phyloP scores from a whole-genome alignment of 2,888 invertebrate species.

The Lumbricus terrestris region DNA sequence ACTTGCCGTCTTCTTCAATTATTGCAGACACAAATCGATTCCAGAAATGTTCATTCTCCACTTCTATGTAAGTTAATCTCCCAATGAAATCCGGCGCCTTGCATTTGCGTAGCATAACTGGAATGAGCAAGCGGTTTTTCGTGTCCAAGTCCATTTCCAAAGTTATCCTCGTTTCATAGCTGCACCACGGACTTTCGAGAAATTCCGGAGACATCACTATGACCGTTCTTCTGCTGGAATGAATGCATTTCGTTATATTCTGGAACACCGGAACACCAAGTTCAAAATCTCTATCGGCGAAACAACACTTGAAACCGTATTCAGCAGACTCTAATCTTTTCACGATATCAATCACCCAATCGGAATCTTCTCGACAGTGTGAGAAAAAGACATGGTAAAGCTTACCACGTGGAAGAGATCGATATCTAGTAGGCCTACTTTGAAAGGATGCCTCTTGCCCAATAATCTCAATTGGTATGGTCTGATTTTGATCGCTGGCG shows the following conservation, averaged over 20 bases:
- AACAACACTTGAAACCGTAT: not conserved
- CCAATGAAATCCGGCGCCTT: not conserved
- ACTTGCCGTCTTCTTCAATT: no score
- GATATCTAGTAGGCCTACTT: not conserved
- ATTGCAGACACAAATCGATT: not conserved
- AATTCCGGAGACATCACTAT: not conserved
- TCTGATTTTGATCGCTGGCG: no score
- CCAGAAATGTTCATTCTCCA: not conserved
- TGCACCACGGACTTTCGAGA: not conserved
- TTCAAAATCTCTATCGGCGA: conserved; percentile 4
- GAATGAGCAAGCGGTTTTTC: not conserved
- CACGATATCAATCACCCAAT: not conserved
- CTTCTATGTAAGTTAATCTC: not conserved
- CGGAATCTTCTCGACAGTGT: not conserved
- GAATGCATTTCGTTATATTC: not conserved
- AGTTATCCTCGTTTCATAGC: not conserved
- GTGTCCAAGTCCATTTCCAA: not conserved
- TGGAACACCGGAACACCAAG: not conserved
- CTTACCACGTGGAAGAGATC: not conserved
- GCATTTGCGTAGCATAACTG: not conserved
- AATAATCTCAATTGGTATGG: no score
- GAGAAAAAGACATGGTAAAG: not conserved
- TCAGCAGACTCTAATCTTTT: not conserved
- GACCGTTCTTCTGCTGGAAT: not conserved
- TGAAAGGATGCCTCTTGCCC: not conserved